Percentiles rank a stretch among this genome's conserved stretches.
These are phyloP conservation scores for Drosophila willistoni DNA, from an alignment of 1,140 invertebrate species.

Conservation along the genomic window DNA sequence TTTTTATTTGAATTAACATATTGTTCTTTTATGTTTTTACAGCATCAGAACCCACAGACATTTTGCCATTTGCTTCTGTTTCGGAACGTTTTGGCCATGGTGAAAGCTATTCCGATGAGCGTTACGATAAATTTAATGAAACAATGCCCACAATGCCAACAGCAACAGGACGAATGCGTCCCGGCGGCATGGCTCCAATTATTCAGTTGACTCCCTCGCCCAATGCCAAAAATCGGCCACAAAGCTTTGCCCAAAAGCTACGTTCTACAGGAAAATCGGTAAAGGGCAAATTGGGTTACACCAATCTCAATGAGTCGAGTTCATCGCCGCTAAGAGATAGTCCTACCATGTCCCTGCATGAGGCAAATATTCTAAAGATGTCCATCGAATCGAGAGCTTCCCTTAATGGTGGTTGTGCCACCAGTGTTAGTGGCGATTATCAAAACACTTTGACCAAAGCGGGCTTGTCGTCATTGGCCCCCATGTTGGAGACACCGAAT, in stretches of 20 bases:
- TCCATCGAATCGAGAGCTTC: slow-evolving; percentile 78
- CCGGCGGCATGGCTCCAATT: slow-evolving; percentile 65
- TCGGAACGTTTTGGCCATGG: slow-evolving; percentile 78
- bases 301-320: slow-evolving; percentile 84
- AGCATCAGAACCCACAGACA: slow-evolving; percentile 88
- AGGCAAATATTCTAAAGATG: slow-evolving; percentile 84
- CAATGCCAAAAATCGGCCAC: slow-evolving; percentile 88
- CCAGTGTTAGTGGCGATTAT: slow-evolving; percentile 75
- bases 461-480: slow-evolving; percentile 56
- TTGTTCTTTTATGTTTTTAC: background rate
- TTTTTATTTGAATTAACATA: background rate
- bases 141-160: slow-evolving; percentile 67
- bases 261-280: slow-evolving; percentile 92
- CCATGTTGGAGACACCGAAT: slow-evolving; percentile 86
- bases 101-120: slow-evolving; percentile 76
- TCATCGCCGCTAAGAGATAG: slow-evolving; percentile 89
- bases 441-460: slow-evolving; percentile 72
- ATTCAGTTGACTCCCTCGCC: slow-evolving; percentile 85
- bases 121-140: slow-evolving; percentile 83
- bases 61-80: slow-evolving; percentile 74
- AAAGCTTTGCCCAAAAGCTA: slow-evolving; percentile 94
- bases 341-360: slow-evolving; percentile 85
- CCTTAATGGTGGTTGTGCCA: slow-evolving; percentile 74
- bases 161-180: slow-evolving; percentile 40
- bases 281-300: slow-evolving; percentile 86